Evolutionary conservation across 2,113 vertebrate genomes (phyloP), one percentile per base, ranked within the genome.

Genomic region (Campylorhamphus procurvoides): DNA sequence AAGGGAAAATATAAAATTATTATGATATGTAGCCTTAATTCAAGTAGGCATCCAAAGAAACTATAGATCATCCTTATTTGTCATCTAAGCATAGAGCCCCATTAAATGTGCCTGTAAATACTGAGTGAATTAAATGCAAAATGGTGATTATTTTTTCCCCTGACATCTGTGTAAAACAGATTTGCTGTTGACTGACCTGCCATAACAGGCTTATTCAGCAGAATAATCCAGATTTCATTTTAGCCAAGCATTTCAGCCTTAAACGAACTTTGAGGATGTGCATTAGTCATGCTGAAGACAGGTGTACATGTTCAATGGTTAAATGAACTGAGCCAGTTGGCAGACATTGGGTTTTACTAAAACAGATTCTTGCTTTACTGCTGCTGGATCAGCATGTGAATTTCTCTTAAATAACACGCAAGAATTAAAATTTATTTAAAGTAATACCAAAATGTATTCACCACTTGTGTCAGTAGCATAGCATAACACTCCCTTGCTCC

Each of bases 401-500:
- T 79, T 91, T 82, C 23, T 73, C 7, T 40, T 83, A 85, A 72
- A 28, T 56, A 72, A 53, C 27, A 40, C 3, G 4, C 3, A 3
- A 42, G 53, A 67, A 82, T 18, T 29, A 49, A 62, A 49, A 79
- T 56, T 31, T n/a, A 24, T 60, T 78, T 49, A 33, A 84, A 89
- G 9, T 4, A 74, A 29, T 60, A 20, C 3, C 14, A 68, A 44
- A 33, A 12, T 2, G 1, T 5, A 25, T 10, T 53, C 37, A 63
- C 37, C 14, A 31, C 3, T 83, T 69, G 14, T 49, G 27, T 12
- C 42, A 42, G 6, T 37, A 27, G 52, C 12, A 6, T 10, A 46
- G 0, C 20, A 6, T 10, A 46, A 0, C 20, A 23, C 14, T 40
- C 5, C 4, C 17, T 69, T 52, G 6, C 5, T 72, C 4, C 2